phyloP scores from a whole-genome alignment of 2,888 invertebrate species.

The Dasysyrphus tricinctus region DNA sequence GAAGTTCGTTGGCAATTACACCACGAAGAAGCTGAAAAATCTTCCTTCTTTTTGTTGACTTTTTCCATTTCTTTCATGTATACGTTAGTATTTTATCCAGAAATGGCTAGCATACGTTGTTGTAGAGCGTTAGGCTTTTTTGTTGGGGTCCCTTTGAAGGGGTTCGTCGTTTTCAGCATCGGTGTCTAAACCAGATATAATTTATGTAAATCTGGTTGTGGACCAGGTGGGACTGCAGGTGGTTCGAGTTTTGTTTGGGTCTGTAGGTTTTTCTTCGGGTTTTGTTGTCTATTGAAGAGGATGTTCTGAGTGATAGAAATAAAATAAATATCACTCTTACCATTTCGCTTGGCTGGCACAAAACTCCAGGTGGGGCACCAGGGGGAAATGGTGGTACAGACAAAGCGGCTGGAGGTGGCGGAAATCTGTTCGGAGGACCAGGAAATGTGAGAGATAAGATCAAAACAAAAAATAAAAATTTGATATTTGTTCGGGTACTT shows the following conservation, averaged over 20 bases:
- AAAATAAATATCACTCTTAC: conserved; percentile 75
- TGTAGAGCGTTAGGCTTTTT: conserved; percentile 89
- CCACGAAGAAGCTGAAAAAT: conserved; percentile 91
- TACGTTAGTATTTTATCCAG: conserved; percentile 95
- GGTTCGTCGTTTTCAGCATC: conserved; percentile 83
- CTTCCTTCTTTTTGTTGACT: conserved; percentile 90
- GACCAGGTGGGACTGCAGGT: conserved; percentile 94
- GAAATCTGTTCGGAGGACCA: conserved; percentile 79
- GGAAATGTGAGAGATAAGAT: conserved; percentile 79
- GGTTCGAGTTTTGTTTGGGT: conserved; percentile 86
- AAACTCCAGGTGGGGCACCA: conserved; percentile 87
- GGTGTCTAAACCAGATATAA: conserved; percentile 86
- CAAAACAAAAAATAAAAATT: no score
- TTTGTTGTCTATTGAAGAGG: conserved; percentile 71
- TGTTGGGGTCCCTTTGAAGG: conserved; percentile 77
- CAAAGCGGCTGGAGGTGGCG: conserved; percentile 81
- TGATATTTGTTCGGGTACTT: no score
- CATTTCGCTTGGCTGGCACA: conserved; percentile 89
- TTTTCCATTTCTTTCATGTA: conserved; percentile 97
- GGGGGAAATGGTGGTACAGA: conserved; percentile 84
- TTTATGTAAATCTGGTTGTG: conserved; percentile 89
- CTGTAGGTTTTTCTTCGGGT: conserved; percentile 78
- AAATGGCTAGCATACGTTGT: conserved; percentile 93
- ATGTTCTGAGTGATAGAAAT: conserved; percentile 40
- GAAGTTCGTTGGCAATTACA: conserved; percentile 89